phyloP scores from a whole-genome alignment of 2,888 invertebrate genomes.

The Rotaria socialis region DNA sequence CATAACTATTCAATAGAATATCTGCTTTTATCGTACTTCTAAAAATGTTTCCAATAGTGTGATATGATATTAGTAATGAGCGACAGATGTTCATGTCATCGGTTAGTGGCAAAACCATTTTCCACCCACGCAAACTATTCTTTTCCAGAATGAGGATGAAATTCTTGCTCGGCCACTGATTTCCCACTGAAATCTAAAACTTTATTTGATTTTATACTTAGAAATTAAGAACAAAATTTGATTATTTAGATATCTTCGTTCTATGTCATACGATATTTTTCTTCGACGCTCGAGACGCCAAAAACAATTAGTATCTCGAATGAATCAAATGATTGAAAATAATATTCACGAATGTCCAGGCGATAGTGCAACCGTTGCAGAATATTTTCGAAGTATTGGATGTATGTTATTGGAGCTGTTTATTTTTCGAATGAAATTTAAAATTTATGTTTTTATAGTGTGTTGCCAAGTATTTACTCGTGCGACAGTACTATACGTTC shows the following conservation, averaged over 20 bases:
- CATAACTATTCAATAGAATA: too few species aligned
- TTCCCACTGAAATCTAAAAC: too few species aligned
- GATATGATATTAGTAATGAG: too few species aligned
- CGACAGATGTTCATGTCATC: too few species aligned
- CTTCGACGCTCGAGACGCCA: background rate
- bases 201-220: too few species aligned
- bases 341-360: slow-evolving; percentile 28
- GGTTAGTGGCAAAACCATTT: too few species aligned
- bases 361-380: background rate
- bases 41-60: too few species aligned
- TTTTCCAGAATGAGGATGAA: too few species aligned
- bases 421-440: background rate
- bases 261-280: background rate
- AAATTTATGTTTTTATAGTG: background rate
- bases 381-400: background rate
- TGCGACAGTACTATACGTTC: background rate
- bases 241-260: background rate
- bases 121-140: too few species aligned
- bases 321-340: background rate
- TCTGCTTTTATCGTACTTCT: too few species aligned
- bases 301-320: background rate
- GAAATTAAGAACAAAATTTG: too few species aligned
- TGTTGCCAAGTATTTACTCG: background rate
- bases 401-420: background rate
- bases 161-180: too few species aligned